Evolutionary conservation across 2,113 vertebrate genomes (phyloP).

Genomic region (Aphelocoma coerulescens): DNA sequence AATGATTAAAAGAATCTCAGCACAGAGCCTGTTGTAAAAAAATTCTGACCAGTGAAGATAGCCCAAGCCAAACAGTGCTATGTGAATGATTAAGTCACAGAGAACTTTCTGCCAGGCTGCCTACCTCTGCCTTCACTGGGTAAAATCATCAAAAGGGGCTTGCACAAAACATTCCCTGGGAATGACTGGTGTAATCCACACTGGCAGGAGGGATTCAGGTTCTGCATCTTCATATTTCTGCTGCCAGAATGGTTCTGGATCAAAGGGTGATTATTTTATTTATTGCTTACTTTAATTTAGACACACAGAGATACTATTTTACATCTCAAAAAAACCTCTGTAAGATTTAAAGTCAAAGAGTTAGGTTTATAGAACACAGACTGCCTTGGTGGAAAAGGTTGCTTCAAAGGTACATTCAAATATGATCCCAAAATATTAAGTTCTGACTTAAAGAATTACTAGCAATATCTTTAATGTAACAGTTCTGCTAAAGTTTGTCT

Average conservation of each 20-base stretch:
- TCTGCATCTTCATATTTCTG: not conserved
- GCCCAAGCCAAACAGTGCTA: not conserved
- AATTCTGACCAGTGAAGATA: not conserved
- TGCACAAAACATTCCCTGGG: not conserved
- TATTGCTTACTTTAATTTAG: not conserved
- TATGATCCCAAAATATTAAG: not conserved
- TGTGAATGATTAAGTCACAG: not conserved
- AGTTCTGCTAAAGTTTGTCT: not conserved
- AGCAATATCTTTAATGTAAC: not conserved
- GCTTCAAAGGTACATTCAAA: not conserved
- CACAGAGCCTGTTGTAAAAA: not conserved
- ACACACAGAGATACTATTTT: not conserved
- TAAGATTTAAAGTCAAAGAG: not conserved
- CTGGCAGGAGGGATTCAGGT: not conserved
- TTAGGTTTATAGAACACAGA: not conserved
- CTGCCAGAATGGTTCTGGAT: not conserved
- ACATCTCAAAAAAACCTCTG: too few species aligned
- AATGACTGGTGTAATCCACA: not conserved
- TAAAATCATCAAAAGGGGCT: not conserved
- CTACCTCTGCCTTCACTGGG: not conserved
- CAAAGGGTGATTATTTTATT: not conserved
- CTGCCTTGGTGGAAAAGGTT: not conserved
- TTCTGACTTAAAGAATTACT: not conserved
- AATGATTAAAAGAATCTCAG: not conserved
- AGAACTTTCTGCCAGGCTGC: not conserved